Evolutionary conservation across 2,113 vertebrate genomes (phyloP), one percentile per base, ranked within the genome.

Genomic region (Ochotona curzoniae): DNA sequence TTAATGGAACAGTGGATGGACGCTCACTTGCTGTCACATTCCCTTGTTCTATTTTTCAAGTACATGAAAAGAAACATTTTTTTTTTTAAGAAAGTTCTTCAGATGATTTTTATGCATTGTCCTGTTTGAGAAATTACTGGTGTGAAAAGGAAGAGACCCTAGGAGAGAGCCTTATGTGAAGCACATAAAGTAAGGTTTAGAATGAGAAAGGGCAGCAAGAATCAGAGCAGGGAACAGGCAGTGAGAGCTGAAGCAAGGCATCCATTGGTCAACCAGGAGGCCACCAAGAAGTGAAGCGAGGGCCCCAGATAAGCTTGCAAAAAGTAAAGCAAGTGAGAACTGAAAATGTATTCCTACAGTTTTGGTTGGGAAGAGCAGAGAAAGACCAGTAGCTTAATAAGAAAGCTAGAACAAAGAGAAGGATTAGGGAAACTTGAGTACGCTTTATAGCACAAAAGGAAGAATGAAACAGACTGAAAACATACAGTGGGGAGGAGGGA

Each of bases 401-500:
- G n/a, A 54, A 91, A 89, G n/a, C 47, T 70, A 73, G 28, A 89
- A 95, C 8, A 66, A 61, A 18, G 84, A 82, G 51, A 84, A 85
- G 21, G 21, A 44, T 87, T 35, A 89, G 47, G 83, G 81, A 81
- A 83, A 91, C 2, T 5, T 60, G 51, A 85, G 17, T 67, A 28
- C 35, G 76, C 49, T 70, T 93, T 82, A n/a, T 23, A 89, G 25
- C 4, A 35, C 71, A 83, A 93, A 26, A 69, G 13, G 23, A 92
- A 94, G 18, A 28, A 30, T 44, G 35, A 94, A 38, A 89, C 14
- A 79, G 35, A 80, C 7, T n/a, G 32, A 76, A 88, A 93, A 70
- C 93, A 35, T 47, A 64, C 84, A 67, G 15, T 26, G 30, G 21
- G 60, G 13, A 30, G 26, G 49, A 13, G 1, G 14, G 3, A 30